phyloP scores from a whole-genome alignment of 23 tunicate species.

The Halocynthia roretzi region DNA sequence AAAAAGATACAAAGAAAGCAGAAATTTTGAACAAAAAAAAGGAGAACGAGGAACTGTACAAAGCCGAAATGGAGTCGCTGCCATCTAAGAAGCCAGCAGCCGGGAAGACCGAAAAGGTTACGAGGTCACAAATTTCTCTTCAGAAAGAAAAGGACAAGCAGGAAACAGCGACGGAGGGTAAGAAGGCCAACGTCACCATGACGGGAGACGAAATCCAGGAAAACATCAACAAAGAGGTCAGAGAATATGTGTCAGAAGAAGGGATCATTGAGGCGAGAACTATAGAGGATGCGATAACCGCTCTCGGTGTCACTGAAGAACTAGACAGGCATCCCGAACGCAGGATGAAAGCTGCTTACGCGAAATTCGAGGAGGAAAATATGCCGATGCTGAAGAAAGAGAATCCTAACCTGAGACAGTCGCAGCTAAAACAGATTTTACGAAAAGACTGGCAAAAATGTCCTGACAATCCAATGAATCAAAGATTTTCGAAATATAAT shows the following conservation, averaged over 20 bases:
- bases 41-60: constrained; percentile 55
- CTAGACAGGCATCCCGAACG: constrained; percentile 84
- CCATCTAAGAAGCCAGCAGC: constrained; percentile 35
- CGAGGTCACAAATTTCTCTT: constrained; percentile 61
- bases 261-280: constrained; percentile 59
- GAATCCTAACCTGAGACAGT: constrained; percentile 63
- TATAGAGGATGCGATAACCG: constrained; percentile 89
- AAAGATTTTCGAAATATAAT: constrained; percentile 18
- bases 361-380: constrained; percentile 75
- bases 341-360: constrained; percentile 85
- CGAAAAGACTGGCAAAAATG: constrained; percentile 92
- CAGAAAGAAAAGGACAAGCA: constrained; percentile 28
- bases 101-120: constrained; percentile 35
- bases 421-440: constrained; percentile 70
- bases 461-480: constrained; percentile 95
- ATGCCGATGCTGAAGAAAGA: constrained; percentile 64
- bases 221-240: constrained; percentile 56
- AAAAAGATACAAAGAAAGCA: constrained; percentile 58
- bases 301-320: constrained; percentile 30
- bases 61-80: constrained; percentile 62
- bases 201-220: constrained; percentile 40
- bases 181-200: constrained; percentile 43
- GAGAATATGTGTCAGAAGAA: constrained; percentile 28
- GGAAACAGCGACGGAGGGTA: not conserved
- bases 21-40: constrained; percentile 61